Base-by-base conservation (phyloP, 2,797 vertebrate genomes). In the Cirrhinus mrigala region DNA sequence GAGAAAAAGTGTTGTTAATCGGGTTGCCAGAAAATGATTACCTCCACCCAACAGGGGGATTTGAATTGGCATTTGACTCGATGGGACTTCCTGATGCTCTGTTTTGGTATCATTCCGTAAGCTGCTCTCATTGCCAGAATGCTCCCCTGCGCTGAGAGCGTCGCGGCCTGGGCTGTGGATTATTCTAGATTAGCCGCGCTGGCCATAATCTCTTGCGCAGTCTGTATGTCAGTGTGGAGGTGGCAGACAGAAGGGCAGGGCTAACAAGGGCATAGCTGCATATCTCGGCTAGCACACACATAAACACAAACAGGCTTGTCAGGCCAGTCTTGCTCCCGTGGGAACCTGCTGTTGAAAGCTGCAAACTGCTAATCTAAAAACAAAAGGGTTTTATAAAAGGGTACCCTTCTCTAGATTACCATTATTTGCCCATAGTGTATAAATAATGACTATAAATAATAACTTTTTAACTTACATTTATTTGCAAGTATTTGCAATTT, bases 161-260 rank as follows among this genome's bases (percentile, higher is more conserved):
- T 70, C 2, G 3, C 69, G 33, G 77, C 83, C 69, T 71, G 40
- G 79, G 77, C 76, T 88, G 52, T 64, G 86, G 88, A 90, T 89
- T 90, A 85, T 81, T 86, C 66, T 82, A 88, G 88, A 86, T 89
- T 87, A 89, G 71, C 80, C 50, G 48, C 27, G 6, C 75, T 73
- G 80, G 54, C 80, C 64, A 77, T 90, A 86, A 89, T 87, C 86
- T 76, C 33, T 81, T 24, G 48, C 33, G 9, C 84, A 54, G 82
- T 79, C 46, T 86, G 58, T 86, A 58, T 80, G 73, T 85, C 62
- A 69, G 54, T 56, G 66, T 27, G 60, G 79, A 84, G 33, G 54
- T 81, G 60, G 85, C 56, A 86, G 87, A 83, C 77, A 79, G 83
- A 81, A 79, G 70, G 79, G 71, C 76, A 81, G 69, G 66, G 70